Percentiles rank a stretch among this genome's conserved stretches.
phyloP scores from a whole-genome alignment of 2,797 vertebrate species.

The Balearica regulorum region DNA sequence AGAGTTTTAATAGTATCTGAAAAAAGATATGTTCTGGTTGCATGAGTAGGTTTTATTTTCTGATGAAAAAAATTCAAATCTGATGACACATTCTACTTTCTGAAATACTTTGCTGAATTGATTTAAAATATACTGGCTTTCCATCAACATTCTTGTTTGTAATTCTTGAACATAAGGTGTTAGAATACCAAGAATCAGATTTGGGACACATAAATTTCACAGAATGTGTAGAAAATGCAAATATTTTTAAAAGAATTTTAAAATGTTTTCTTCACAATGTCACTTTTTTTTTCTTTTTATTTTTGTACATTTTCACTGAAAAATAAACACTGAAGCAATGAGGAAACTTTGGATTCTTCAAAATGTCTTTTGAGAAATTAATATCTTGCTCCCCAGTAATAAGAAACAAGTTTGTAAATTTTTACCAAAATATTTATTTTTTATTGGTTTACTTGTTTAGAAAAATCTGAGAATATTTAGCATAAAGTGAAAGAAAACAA shows the following conservation, averaged over 20 bases:
- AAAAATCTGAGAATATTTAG: not conserved
- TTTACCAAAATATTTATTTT: not conserved
- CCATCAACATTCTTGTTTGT: not conserved
- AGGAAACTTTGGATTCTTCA: not conserved
- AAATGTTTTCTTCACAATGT: not conserved
- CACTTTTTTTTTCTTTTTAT: not conserved
- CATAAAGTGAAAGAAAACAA: not conserved
- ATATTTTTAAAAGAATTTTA: not conserved
- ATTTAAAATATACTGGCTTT: not conserved
- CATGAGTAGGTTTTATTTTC: not conserved
- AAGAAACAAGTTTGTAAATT: not conserved
- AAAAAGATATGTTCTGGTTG: fast-evolving
- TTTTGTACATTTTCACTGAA: not conserved
- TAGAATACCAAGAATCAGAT: not conserved
- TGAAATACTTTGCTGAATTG: not conserved
- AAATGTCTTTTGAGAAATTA: not conserved
- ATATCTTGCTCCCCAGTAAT: not conserved
- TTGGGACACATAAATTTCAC: fast-evolving
- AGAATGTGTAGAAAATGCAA: not conserved
- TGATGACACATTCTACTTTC: not conserved
- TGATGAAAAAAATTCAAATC: not conserved
- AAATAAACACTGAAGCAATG: not conserved
- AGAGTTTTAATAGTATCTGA: not conserved
- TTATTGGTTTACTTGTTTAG: not conserved
- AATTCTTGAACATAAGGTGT: not conserved